Conservation (phyloP, 2,888 invertebrate species). For the Platerodrilus igneus region DNA sequence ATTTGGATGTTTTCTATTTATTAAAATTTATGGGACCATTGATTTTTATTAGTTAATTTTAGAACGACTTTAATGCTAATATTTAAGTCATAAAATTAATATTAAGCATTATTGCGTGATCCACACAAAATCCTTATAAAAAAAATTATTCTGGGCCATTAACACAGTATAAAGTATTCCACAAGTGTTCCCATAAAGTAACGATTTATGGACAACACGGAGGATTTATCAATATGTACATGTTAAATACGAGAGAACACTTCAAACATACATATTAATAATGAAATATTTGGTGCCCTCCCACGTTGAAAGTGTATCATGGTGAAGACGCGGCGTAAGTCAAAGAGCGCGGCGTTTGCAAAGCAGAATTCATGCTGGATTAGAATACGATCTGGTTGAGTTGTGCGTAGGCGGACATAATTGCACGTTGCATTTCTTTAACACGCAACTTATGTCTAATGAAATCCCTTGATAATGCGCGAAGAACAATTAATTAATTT, state of each 20-base stretch:
- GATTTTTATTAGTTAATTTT: no score
- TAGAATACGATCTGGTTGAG: slow-evolving; percentile 18
- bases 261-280: slow-evolving; percentile 32
- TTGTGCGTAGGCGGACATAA: slow-evolving; percentile 22
- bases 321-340: slow-evolving; percentile 33
- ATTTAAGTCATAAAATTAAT: no score
- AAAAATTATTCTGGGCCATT: no score
- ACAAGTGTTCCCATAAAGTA: slow-evolving; percentile 27
- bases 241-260: slow-evolving; percentile 29
- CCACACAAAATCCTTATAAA: no score
- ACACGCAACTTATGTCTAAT: slow-evolving; percentile 20
- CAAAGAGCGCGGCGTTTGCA: slow-evolving; percentile 35
- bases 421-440: slow-evolving; percentile 23
- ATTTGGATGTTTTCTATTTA: no score
- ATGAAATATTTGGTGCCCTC: slow-evolving; percentile 42
- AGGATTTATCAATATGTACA: slow-evolving; percentile 30
- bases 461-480: slow-evolving; percentile 23
- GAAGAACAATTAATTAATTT: slow-evolving; percentile 28
- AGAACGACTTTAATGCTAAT: no score
- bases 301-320: slow-evolving; percentile 43
- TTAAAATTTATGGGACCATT: no score
- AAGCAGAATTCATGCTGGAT: slow-evolving; percentile 27
- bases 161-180: no score
- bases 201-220: slow-evolving; percentile 28
- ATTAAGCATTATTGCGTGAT: no score